Evolutionary conservation across 2,888 invertebrate species (phyloP).

Genomic region (Epinotia bilunana): DNA sequence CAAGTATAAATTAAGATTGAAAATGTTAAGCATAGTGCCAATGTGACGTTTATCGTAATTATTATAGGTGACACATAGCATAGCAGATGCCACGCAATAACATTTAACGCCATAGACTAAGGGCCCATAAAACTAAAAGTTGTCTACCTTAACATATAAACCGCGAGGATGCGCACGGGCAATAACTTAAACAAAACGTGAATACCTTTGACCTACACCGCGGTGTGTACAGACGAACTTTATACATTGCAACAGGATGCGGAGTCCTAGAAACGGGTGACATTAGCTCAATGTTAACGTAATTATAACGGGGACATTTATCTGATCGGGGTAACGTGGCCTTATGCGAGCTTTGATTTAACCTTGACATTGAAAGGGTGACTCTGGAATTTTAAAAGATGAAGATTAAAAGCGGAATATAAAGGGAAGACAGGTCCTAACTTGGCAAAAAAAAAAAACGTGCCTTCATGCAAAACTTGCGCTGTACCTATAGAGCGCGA

Average conservation of each 20-base stretch:
- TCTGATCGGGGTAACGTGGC: slow-evolving; percentile 7
- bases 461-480: no score
- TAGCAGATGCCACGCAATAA: slow-evolving; percentile 25
- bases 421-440: no score
- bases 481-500: no score
- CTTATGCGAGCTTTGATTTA: slow-evolving; percentile 18
- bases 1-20: no score
- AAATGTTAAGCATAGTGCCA: no score
- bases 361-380: slow-evolving; percentile 29
- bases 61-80: neutral
- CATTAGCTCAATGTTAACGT: slow-evolving; percentile 43
- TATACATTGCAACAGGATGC: slow-evolving; percentile 50
- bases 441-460: no score
- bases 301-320: slow-evolving; percentile 23
- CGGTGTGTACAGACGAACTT: slow-evolving; percentile 48
- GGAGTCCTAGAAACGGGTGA: slow-evolving; percentile 34
- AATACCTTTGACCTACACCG: slow-evolving; percentile 71
- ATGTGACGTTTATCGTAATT: neutral
- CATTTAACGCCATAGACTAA: slow-evolving; percentile 26
- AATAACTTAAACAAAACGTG: slow-evolving; percentile 66
- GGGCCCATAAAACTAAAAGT: slow-evolving; percentile 61
- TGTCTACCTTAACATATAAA: slow-evolving; percentile 70
- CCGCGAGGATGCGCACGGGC: slow-evolving; percentile 62
- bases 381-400: neutral
- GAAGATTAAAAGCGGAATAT: no score